A percentile compares a stretch with the other conserved stretches of the same genome.
Evolutionary conservation across 1,140 invertebrate species (phyloP).

Genomic region (Lepidurus couesii): DNA sequence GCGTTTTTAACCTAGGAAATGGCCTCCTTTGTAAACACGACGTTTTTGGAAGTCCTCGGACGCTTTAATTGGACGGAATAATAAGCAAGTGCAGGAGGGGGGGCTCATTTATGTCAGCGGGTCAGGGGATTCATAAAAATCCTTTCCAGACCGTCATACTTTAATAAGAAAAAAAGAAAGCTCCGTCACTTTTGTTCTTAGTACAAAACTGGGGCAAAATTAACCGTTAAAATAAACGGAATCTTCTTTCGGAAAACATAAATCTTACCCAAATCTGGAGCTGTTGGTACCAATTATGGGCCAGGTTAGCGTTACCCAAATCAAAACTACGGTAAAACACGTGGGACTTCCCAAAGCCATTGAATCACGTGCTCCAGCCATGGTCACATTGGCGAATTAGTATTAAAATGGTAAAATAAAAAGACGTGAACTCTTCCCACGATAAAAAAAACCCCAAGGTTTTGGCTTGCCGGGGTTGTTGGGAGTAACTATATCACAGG

Average conservation of each 20-base stretch:
- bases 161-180: neutral
- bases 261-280: neutral
- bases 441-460: neutral
- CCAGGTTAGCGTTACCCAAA: neutral
- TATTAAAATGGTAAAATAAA: neutral
- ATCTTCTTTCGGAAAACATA: neutral
- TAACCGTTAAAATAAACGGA: neutral
- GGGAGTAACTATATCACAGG: neutral
- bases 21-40: neutral
- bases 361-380: neutral
- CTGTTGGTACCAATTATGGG: neutral
- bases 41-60: neutral
- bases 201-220: neutral
- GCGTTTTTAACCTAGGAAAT: neutral
- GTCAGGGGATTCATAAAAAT: neutral
- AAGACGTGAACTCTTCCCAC: neutral
- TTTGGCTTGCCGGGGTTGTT: neutral
- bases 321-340: conserved; percentile 1
- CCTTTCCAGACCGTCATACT: neutral
- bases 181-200: no score
- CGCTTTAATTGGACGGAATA: neutral
- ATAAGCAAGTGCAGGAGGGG: neutral
- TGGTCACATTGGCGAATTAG: conserved; percentile 10
- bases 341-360: neutral
- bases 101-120: conserved; percentile 4